Evolutionary conservation across 1,140 invertebrate genomes (phyloP).

Genomic region (Ceratosolen solmsi): DNA sequence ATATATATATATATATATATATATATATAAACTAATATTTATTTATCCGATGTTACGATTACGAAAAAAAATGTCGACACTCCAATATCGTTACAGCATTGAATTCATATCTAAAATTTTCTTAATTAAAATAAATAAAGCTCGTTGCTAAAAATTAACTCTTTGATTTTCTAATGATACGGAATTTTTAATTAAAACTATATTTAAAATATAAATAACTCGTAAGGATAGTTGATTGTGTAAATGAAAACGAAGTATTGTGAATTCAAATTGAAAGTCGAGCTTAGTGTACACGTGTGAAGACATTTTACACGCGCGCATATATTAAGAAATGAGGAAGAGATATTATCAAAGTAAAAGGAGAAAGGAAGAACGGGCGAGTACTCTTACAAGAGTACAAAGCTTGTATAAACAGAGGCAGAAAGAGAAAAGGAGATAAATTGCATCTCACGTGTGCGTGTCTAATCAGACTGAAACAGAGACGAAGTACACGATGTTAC

Average conservation of each 20-base stretch:
- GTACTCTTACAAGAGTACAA: neutral
- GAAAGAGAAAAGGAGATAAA: neutral
- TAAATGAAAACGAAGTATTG: too few relatives aligned
- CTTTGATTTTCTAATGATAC: too few relatives aligned
- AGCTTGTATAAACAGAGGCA: neutral
- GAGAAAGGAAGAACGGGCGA: neutral
- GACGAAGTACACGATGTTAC: neutral
- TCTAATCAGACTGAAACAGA: constrained; percentile 35
- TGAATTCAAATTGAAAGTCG: too few relatives aligned
- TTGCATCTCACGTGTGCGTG: neutral
- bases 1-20: too few relatives aligned
- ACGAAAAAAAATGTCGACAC: neutral
- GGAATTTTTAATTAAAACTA: too few relatives aligned
- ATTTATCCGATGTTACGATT: neutral
- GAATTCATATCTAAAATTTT: neutral
- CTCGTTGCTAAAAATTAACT: neutral
- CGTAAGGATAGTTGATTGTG: too few relatives aligned
- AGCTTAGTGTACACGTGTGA: too few relatives aligned
- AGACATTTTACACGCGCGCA: too few relatives aligned
- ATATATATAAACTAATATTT: neutral
- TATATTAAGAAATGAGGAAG: too few relatives aligned
- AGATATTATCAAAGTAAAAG: too few relatives aligned
- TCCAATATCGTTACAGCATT: neutral
- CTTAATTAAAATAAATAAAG: neutral
- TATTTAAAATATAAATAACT: neutral